Percentiles rank a stretch among this genome's conserved stretches.
Conservation (phyloP, 1,140 invertebrate species). For the Drosophila sproati region DNA sequence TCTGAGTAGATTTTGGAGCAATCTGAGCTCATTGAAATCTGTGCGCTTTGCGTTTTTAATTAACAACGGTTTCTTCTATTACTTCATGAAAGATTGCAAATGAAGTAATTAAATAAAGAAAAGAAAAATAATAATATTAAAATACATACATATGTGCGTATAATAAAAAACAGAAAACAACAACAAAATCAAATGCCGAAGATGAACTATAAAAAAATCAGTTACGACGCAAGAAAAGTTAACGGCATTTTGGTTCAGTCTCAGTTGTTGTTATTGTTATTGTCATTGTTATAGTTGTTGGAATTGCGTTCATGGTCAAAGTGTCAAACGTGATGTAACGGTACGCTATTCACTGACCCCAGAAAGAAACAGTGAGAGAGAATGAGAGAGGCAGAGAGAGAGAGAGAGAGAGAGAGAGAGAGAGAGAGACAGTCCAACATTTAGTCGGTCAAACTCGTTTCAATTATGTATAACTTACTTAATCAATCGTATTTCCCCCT, state of each 20-base stretch:
- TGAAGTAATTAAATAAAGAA: constrained; percentile 75
- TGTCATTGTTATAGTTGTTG: constrained; percentile 31
- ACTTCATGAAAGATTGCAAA: constrained; percentile 77
- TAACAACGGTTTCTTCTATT: constrained; percentile 77
- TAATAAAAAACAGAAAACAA: constrained; percentile 16
- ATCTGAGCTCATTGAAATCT: constrained; percentile 45
- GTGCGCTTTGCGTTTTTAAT: constrained; percentile 76
- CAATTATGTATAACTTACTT: background rate
- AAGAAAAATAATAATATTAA: constrained; percentile 31
- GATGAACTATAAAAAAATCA: constrained; percentile 34
- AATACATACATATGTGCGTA: constrained; percentile 6
- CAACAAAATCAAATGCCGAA: constrained; percentile 37
- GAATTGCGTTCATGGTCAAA: constrained; percentile 79
- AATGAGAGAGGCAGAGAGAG: background rate
- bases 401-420: constrained; percentile 4
- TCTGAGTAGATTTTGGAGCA: constrained; percentile 13
- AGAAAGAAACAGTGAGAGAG: background rate
- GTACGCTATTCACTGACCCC: constrained; percentile 29
- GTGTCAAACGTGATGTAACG: constrained; percentile 68
- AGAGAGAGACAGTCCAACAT: background rate
- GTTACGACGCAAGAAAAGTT: constrained; percentile 62
- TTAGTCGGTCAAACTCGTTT: background rate
- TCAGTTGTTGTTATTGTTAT: constrained; percentile 7
- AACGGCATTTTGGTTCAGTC: constrained; percentile 60
- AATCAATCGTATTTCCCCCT: background rate